A percentile compares a stretch with the other conserved stretches of the same genome.
Conservation (phyloP, 1,140 invertebrate species). For the Trachymyrmex cornetzi region DNA sequence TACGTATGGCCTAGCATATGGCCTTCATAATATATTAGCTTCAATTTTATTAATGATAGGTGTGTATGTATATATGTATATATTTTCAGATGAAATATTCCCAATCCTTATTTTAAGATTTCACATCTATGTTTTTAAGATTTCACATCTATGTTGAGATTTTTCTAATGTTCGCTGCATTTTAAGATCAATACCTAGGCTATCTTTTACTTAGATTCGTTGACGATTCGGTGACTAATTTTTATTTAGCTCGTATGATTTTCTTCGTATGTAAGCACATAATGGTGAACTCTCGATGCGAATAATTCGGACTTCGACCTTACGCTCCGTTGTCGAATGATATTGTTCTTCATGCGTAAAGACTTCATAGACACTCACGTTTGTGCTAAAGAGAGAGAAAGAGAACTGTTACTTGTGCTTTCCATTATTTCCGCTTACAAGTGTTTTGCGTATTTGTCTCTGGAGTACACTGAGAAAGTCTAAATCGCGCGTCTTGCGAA, state of each 20-base stretch:
- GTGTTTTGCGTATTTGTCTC: neutral
- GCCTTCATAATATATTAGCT: neutral
- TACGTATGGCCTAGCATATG: neutral
- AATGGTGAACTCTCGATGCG: neutral
- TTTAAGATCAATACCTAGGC: neutral
- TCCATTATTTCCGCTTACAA: neutral
- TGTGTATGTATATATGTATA: too few relatives aligned
- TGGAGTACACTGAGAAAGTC: neutral
- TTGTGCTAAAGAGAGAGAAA: neutral
- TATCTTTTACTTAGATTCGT: neutral
- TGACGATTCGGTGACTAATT: neutral
- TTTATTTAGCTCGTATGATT: neutral
- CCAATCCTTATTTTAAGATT: neutral
- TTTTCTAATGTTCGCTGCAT: neutral
- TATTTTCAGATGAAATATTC: neutral
- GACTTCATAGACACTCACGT: neutral
- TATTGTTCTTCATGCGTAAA: neutral
- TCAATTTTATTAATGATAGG: neutral
- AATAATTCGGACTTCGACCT: constrained; percentile 20
- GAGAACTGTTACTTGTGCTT: neutral
- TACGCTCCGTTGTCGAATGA: neutral
- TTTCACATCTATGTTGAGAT: neutral
- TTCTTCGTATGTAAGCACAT: neutral
- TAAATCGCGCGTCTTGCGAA: neutral
- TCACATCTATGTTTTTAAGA: neutral